Percentiles rank a stretch among this genome's conserved stretches.
Conservation (phyloP, 2,888 invertebrate genomes). For the Melanargia galathea region DNA sequence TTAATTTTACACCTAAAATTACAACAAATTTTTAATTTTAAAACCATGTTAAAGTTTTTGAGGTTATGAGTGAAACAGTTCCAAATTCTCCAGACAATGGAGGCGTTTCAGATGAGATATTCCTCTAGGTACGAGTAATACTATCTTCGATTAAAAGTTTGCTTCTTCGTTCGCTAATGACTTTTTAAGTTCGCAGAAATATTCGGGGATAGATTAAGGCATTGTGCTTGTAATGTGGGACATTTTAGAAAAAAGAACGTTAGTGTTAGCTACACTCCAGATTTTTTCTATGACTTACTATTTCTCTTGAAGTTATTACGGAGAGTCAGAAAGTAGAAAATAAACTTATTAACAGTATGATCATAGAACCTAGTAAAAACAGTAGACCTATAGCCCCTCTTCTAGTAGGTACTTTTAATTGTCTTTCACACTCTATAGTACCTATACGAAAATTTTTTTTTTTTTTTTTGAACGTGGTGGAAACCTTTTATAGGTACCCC, state of each 20-base stretch:
- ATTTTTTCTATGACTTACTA: neutral
- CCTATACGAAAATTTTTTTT: too few relatives aligned
- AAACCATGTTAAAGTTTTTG: neutral
- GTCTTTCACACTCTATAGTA: too few relatives aligned
- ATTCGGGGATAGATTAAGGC: conserved; percentile 35
- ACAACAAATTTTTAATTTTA: too few relatives aligned
- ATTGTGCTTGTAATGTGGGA: conserved; percentile 26
- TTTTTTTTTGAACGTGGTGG: too few relatives aligned
- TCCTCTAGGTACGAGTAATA: conserved; percentile 29
- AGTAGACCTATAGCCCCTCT: neutral
- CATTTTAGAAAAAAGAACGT: conserved; percentile 20
- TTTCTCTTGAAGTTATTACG: neutral
- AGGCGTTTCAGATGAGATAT: conserved; percentile 35
- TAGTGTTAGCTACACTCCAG: neutral
- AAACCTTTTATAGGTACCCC: too few relatives aligned
- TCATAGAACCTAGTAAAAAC: too few relatives aligned
- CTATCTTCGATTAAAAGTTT: conserved; percentile 40
- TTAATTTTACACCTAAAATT: too few relatives aligned
- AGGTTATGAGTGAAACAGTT: conserved; percentile 25
- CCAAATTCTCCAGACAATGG: conserved; percentile 29
- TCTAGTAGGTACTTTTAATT: too few relatives aligned
- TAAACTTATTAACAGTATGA: too few relatives aligned
- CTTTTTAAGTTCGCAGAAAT: conserved; percentile 37
- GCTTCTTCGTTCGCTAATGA: conserved; percentile 39
- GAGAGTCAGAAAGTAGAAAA: too few relatives aligned